These are phyloP conservation scores for Alitta virens DNA, from an alignment of 2,888 invertebrate species.

Conservation along the genomic window DNA sequence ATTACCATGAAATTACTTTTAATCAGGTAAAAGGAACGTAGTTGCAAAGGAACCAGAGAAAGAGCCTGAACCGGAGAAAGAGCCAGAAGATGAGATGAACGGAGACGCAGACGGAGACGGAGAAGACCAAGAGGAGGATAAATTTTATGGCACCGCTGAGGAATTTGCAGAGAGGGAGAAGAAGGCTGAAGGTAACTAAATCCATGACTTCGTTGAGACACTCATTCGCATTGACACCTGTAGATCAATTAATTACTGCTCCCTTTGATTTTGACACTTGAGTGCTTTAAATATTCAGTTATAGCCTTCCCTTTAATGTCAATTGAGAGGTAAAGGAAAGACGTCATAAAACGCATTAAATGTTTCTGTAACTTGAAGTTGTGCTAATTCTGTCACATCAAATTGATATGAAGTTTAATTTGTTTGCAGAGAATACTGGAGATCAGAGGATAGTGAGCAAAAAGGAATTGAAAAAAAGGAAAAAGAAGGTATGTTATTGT, in stretches of 20 bases:
- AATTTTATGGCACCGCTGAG: slow-evolving; percentile 2
- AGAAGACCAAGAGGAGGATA: slow-evolving; percentile 9
- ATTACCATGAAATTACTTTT: background rate
- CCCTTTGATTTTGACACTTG: no score
- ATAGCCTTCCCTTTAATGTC: no score
- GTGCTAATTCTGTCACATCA: no score
- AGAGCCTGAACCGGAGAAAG: background rate
- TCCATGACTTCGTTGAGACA: no score
- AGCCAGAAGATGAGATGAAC: background rate
- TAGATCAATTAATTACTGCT: no score
- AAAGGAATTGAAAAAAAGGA: background rate
- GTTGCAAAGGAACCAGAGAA: background rate
- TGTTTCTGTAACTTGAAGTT: no score
- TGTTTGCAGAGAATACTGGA: background rate
- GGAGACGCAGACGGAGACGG: slow-evolving; percentile 7
- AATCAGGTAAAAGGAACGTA: background rate
- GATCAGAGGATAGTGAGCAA: background rate
- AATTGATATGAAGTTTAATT: no score
- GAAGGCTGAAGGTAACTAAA: background rate
- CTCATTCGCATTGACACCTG: no score
- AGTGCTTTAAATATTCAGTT: no score
- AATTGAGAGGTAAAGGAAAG: no score
- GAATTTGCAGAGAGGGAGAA: background rate
- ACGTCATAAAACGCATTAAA: no score
- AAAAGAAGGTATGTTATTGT: background rate